phyloP scores from a whole-genome alignment of 2,888 invertebrate species.

The Dioctria linearis region DNA sequence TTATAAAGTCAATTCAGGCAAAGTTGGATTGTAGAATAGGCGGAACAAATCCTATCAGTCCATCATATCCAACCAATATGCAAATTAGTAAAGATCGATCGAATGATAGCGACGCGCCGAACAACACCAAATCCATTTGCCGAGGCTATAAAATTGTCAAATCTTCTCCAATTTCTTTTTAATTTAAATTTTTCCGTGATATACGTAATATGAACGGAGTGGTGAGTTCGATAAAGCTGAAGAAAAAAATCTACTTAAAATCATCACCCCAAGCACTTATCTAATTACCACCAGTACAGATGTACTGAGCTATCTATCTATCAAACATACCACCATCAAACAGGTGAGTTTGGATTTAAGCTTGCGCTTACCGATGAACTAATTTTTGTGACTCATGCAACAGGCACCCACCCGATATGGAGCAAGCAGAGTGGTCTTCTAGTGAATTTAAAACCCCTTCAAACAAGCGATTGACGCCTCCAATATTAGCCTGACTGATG shows the following conservation, averaged over 20 bases:
- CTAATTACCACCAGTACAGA: too few relatives aligned
- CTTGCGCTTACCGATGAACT: constrained; percentile 7
- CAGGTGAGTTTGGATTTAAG: constrained; percentile 15
- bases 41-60: constrained; percentile 14
- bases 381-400: constrained; percentile 29
- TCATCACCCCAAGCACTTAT: too few relatives aligned
- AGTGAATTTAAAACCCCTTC: background rate
- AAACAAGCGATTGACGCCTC: background rate
- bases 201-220: background rate
- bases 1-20: background rate
- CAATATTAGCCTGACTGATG: constrained; percentile 33
- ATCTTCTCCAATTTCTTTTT: constrained; percentile 24
- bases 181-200: constrained; percentile 38
- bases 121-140: constrained; percentile 9
- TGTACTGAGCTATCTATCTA: background rate
- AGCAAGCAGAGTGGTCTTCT: background rate
- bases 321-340: background rate
- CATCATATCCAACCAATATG: constrained; percentile 33
- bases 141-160: constrained; percentile 32
- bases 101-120: constrained; percentile 4
- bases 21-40: background rate
- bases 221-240: constrained; percentile 19
- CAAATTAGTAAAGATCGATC: constrained; percentile 43
- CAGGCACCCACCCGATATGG: constrained; percentile 33
- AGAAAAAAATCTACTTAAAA: background rate